Percentiles rank a stretch among this genome's conserved stretches.
Evolutionary conservation across 2,888 invertebrate species (phyloP).

Genomic region (Apotomis turbidana): DNA sequence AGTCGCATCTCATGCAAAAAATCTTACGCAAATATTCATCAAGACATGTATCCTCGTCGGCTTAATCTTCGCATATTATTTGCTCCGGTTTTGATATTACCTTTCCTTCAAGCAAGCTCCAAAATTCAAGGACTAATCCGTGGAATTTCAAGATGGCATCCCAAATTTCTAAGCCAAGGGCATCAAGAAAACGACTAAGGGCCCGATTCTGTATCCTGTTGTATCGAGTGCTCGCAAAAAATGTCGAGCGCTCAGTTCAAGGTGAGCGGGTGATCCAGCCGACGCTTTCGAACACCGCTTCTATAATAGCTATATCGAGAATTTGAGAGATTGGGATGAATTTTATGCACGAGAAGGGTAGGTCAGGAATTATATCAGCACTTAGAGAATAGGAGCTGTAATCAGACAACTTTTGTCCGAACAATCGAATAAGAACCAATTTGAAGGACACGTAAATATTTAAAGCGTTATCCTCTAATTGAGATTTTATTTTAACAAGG

Average conservation of each 20-base stretch:
- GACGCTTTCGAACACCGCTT: constrained; percentile 44
- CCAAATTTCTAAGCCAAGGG: constrained; percentile 66
- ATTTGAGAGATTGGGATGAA: constrained; percentile 16
- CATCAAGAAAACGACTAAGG: constrained; percentile 69
- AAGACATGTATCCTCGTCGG: neutral
- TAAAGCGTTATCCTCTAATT: too few species aligned
- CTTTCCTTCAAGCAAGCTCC: neutral
- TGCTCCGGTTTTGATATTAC: neutral
- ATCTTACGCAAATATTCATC: neutral
- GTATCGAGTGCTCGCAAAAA: constrained; percentile 71
- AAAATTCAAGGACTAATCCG: constrained; percentile 8
- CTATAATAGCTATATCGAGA: constrained; percentile 26
- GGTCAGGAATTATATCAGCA: neutral
- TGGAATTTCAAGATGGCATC: constrained; percentile 48
- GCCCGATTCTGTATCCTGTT: constrained; percentile 75
- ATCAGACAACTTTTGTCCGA: neutral
- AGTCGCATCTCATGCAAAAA: neutral
- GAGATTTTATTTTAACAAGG: too few species aligned
- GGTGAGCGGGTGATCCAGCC: constrained; percentile 75
- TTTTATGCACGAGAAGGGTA: neutral
- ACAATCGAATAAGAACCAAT: neutral
- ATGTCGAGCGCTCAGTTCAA: constrained; percentile 78
- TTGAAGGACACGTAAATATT: too few species aligned
- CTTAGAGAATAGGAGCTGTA: neutral
- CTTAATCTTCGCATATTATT: neutral